Base-by-base conservation (phyloP, 2,797 vertebrate genomes). In the Chaetodon trifasciatus region DNA sequence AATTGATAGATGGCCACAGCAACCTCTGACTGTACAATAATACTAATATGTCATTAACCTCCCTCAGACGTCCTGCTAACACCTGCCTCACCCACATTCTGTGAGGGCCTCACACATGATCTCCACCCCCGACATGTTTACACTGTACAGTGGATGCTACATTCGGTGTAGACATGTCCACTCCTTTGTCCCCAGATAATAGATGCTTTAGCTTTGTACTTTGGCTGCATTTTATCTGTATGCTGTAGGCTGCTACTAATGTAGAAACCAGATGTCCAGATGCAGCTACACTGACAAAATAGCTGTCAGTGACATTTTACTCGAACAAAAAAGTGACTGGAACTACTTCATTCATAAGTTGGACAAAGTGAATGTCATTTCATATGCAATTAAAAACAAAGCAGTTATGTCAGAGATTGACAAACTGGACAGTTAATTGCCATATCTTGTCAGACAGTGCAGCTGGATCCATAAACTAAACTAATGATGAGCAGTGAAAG, bases 101-200 rank as follows among this genome's bases (percentile, higher is more conserved):
- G 5, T 53, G 24, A 32, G 39, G 23, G 23, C 61, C 39, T 63
- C 42, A 37, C 44, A 50, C 44, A 58, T 23, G 23, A 24, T 56
- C 44, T 71, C 39, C 56, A 44, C 24, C 50, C 10, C 62, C 44
- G 39, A 71, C 58, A 72, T 35, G 3, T 80, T 61, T 72, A 39
- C 47, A 13, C 39, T 68, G 66, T n/a, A 21, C n/a, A 55, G 6
- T 24, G n/a, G 23, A 16, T 28, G 6, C 47, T 24, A 55, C 52
- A 35, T 19, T 57, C 56, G 37, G 3, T 9, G 6, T 37, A 71
- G 60, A 16, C 6, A 28, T 15, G 8, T 3, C 35, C 39, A 32
- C 9, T 60, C 39, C 7, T 52, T 40, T 72, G 1, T 9, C 47
- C 9, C 60, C 19, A 24, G 61, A 35, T 3, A 63, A 52, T 15